Base-by-base conservation (phyloP, 2,888 invertebrate species). In the Caradrina kadenii region DNA sequence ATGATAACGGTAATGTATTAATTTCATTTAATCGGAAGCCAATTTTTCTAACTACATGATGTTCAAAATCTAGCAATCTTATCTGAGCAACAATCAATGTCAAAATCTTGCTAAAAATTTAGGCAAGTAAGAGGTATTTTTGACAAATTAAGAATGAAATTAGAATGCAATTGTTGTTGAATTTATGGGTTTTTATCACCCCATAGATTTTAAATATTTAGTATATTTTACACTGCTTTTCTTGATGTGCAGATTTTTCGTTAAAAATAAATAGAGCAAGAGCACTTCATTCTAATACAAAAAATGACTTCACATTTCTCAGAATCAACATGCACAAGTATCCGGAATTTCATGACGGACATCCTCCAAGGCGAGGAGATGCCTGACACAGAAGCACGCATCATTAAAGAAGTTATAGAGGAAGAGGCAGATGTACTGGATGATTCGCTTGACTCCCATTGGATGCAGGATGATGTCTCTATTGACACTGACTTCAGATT, bases 261-360 rank as follows among this genome's bases (percentile, higher is more conserved):
- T 11, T 2, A 39, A 39, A 39, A 39, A 13, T 39, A 39, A 39
- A 11, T 39, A 39, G 2, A 39, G 13, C 13, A 2, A 39, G 39
- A 39, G 13, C 11, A 11, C 13, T 39, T 39, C 13, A 39, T 39
- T 2, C 13, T 21, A 42, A 64, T 15, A 22, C 6, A 17, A 15
- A 1, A n/a, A 39, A 45, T 45, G 0, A 6, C 31, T 22, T 45
- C 2, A 35, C 2, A 17, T 31, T 50, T 73, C 78, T n/a, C 89
- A 96, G 95, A 92, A 68, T 95, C 95, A 76, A 95, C 94, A 70
- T 93, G 93, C 75, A 94, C 95, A 69, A 95, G 95, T 62, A 94
- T 95, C 63, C 92, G 91, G 39, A 95, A 96, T 85, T 96, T 96
- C 80, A 93, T 96, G 90, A 89, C 90, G 2, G 95, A 95, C 60